Conservation (phyloP, 2,888 invertebrate species). For the Sipha maydis region DNA sequence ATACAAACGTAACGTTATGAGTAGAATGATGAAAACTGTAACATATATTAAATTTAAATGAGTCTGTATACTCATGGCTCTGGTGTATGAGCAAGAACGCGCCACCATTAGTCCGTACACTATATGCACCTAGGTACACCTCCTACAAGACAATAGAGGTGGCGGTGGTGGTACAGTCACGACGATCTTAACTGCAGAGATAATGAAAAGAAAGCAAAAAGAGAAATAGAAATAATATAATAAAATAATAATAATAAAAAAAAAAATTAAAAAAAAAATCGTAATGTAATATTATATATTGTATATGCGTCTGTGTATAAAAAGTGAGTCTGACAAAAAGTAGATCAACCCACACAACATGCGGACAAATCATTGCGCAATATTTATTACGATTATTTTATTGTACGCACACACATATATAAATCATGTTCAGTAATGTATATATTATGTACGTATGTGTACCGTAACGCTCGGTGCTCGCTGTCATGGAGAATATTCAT, state of each 20-base stretch:
- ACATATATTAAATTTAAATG: background rate
- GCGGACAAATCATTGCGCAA: conserved; percentile 28
- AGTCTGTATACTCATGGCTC: background rate
- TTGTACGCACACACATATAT: background rate
- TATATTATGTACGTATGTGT: background rate
- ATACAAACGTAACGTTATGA: too few relatives aligned
- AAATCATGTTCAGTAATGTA: too few relatives aligned
- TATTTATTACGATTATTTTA: conserved; percentile 36
- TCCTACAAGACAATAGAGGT: background rate
- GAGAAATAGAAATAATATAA: conserved; percentile 30
- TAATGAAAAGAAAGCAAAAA: conserved; percentile 47
- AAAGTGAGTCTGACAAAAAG: conserved; percentile 46
- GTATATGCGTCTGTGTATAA: background rate
- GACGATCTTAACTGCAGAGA: conserved; percentile 14
- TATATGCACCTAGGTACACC: background rate
- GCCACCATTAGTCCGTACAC: background rate
- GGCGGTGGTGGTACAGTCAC: conserved; percentile 26
- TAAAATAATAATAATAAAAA: conserved; percentile 13
- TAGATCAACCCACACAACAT: conserved; percentile 46
- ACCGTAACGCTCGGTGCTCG: background rate
- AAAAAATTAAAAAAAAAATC: conserved; percentile 28
- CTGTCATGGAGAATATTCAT: background rate
- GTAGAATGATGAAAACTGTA: too few relatives aligned
- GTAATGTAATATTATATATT: background rate
- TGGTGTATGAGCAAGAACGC: too few relatives aligned